Conservation (phyloP, 2,113 vertebrate genomes). For the Limanda limanda region DNA sequence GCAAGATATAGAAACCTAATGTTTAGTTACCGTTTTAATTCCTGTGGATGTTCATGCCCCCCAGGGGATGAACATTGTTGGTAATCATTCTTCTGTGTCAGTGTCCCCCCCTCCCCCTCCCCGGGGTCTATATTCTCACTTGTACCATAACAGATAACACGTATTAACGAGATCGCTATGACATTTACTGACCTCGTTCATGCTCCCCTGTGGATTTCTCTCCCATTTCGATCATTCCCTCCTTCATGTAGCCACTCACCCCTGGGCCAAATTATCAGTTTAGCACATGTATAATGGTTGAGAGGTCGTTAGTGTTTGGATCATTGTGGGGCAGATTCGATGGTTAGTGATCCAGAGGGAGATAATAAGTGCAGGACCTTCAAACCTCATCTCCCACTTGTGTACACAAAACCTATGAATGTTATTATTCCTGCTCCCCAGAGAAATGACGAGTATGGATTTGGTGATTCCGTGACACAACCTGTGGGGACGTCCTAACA, state of each 20-base stretch:
- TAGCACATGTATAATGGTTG: neutral
- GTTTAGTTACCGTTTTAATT: neutral
- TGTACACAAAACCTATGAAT: neutral
- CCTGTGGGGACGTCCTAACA: neutral
- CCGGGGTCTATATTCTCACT: neutral
- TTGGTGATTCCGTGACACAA: neutral
- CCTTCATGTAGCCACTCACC: neutral
- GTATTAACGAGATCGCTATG: neutral
- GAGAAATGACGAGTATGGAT: too few relatives aligned
- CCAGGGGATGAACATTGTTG: neutral
- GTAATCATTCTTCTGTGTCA: neutral
- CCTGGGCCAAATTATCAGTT: neutral
- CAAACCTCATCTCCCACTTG: neutral
- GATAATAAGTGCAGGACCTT: neutral
- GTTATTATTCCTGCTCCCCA: neutral
- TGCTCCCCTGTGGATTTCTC: neutral
- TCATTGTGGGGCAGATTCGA: neutral
- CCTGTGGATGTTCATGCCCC: neutral
- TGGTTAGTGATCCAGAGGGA: too few relatives aligned
- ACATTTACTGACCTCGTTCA: too few relatives aligned
- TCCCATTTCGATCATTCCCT: neutral
- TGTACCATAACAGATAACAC: neutral
- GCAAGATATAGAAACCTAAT: too few relatives aligned
- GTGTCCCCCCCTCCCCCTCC: neutral
- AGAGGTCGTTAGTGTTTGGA: neutral